Base-by-base conservation (phyloP, 2,888 invertebrate genomes). In the Agrypnus murinus region DNA sequence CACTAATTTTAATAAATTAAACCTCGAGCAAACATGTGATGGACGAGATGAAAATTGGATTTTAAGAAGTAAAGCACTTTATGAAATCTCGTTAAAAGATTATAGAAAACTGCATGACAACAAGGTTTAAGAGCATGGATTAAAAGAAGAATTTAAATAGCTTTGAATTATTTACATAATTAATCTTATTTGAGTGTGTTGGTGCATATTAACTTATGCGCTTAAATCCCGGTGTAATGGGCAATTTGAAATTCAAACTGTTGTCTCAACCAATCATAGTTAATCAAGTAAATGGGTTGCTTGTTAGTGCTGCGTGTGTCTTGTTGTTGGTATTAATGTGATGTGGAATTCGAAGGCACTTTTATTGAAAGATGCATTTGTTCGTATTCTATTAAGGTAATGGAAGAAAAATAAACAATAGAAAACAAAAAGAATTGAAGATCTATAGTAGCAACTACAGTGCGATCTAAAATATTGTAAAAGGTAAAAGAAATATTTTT, bases 141-240 rank as follows among this genome's bases (percentile, higher is more conserved):
- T 40, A 10, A 10, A 7, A 5, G 6, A 50, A 32, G 25, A 32
- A 31, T 31, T 31, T n/a, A 46, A 48, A 48, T 62, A 36, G 36
- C 15, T 15, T 9, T 14, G 10, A 34, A 17, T 53, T 25, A 9
- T 65, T 38, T 66, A 36, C 66, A 58, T 62, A 62, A 67, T 67
- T 67, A 69, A 64, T 46, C 48, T 64, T 58, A 64, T 68, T 68
- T 68, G 57, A 45, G 65, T 67, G 55, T 60, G 67, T 67, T 67
- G 67, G 67, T 63, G 65, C 60, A 70, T 43, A 66, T 65, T 70
- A 65, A 70, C 65, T 65, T 12, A 17, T 62, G 55, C 38, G 60
- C 65, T 65, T 60, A 70, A 71, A 71, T 67, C 71, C 71, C 71
- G 48, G 67, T 67, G 32, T 71, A 71, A 71, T 71, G 36, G 63